Evolutionary conservation across 2,888 invertebrate species (phyloP), one percentile per base, ranked within the genome.

Genomic region (Clitarchus hookeri): DNA sequence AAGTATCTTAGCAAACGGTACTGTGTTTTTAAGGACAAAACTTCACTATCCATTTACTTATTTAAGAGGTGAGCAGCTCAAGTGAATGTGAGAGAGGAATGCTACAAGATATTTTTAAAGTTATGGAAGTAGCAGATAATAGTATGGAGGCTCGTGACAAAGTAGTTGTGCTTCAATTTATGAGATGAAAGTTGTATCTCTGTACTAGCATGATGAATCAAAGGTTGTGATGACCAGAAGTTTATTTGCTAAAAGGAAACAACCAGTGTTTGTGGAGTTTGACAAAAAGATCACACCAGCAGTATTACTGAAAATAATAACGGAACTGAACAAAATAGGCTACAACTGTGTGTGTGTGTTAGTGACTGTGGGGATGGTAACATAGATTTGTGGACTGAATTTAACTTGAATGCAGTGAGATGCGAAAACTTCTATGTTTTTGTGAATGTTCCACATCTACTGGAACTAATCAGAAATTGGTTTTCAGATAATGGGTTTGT

Each of bases 221-320:
- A 44, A 23, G n/a, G 83, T 88, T 23, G 86, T 89, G 27, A 89
- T 90, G 87, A 88, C 87, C 26, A 86, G 88, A 85, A 88, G 89
- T 13, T 65, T 89, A 13, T 88, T 88, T 86, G 87, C 78, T 3
- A 87, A 88, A 23, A 89, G 89, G 89, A 88, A 89, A 44, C 89
- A 89, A 65, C 88, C 88, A 54, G 87, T 89, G n/a, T 90, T 87
- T 86, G 84, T 89, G 16, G 88, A 87, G 23, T 90, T 91, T 87
- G 90, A 90, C 86, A 84, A 88, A 87, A 90, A 89, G 86, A 89
- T 90, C 84, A 90, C 89, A 1, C 8, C 48, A 48, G 3, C 8
- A 8, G 4, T 48, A 48, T 16, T 48, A 13, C 8, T 48, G 48
- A 8, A 48, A 48, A 13, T 48, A 48, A 48, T 48, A 48, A 48